phyloP scores from a whole-genome alignment of 2,888 invertebrate genomes.

The Diploptera punctata region DNA sequence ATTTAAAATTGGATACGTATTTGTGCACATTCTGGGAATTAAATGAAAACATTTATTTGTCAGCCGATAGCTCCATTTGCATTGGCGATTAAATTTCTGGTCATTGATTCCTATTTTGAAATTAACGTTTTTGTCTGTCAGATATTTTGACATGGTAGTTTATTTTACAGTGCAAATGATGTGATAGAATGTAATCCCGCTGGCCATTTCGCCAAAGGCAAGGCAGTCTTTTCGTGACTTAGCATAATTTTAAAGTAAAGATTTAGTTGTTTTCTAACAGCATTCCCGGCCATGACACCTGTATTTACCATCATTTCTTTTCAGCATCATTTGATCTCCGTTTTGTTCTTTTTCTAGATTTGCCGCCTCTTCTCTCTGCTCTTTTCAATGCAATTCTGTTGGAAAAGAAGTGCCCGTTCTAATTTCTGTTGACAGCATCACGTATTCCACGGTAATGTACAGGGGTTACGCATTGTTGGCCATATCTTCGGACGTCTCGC shows the following conservation, averaged over 20 bases:
- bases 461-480: conserved; percentile 7
- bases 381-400: not conserved
- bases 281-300: not conserved
- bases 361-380: not conserved
- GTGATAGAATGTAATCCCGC: no score
- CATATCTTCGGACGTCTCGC: not conserved
- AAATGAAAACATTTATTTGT: no score
- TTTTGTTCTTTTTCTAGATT: not conserved
- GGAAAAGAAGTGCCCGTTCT: conserved; percentile 10
- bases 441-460: conserved; percentile 11
- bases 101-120: no score
- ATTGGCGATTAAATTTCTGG: no score
- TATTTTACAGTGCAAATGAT: no score
- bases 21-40: no score
- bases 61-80: no score
- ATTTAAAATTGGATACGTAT: no score
- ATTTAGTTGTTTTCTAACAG: not conserved
- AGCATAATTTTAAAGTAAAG: not conserved
- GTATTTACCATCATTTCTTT: not conserved
- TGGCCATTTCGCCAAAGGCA: no score
- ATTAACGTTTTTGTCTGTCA: no score
- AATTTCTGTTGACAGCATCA: conserved; percentile 7
- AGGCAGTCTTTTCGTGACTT: not conserved
- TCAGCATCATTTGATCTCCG: not conserved
- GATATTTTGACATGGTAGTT: no score